phyloP scores from a whole-genome alignment of 2,113 vertebrate genomes.

The Myiozetetes cayanensis region DNA sequence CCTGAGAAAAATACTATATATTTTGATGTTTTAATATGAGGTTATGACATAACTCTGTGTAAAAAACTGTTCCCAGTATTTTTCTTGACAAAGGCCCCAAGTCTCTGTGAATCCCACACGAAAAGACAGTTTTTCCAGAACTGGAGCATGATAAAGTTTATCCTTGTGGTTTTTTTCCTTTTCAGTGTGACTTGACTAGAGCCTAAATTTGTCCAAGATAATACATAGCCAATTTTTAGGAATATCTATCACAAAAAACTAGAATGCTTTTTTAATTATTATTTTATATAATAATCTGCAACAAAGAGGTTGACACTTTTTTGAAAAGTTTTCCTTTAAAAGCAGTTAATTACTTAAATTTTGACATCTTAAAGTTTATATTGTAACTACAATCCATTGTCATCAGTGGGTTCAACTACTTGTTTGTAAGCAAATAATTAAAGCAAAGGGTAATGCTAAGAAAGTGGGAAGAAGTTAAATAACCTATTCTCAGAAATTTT shows the following conservation, averaged over 20 bases:
- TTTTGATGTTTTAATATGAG: not conserved
- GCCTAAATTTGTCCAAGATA: not conserved
- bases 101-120: not conserved
- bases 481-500: not conserved
- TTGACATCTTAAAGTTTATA: not conserved
- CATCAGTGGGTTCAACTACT: not conserved
- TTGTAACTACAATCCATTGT: not conserved
- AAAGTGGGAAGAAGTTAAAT: slow-evolving; percentile 36
- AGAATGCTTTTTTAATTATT: not conserved
- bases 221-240: not conserved
- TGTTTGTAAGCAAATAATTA: slow-evolving; percentile 19
- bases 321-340: not conserved
- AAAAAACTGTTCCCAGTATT: not conserved
- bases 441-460: not conserved
- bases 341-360: not conserved
- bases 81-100: not conserved
- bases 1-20: not conserved
- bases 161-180: not conserved
- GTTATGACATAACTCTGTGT: not conserved
- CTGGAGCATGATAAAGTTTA: not conserved
- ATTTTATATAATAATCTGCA: not conserved
- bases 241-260: not conserved
- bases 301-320: not conserved
- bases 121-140: not conserved
- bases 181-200: not conserved